phyloP scores from a whole-genome alignment of 2,797 vertebrate species.

The Leptatherina wallacei region DNA sequence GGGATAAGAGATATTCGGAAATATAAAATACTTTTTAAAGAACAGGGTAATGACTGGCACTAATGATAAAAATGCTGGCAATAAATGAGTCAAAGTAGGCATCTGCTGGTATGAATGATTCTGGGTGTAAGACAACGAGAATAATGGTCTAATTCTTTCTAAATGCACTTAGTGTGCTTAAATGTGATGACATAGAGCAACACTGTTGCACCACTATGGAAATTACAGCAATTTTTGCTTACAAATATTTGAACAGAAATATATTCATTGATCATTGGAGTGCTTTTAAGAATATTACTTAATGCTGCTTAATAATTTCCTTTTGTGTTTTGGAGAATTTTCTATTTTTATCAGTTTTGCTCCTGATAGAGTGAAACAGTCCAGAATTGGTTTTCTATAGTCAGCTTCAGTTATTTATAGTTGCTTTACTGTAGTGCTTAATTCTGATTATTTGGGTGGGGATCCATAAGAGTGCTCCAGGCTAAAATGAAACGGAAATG shows the following conservation, averaged over 20 bases:
- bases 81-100: slow-evolving; percentile 4
- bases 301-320: slow-evolving; percentile 2
- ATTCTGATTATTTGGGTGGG: slow-evolving; percentile 51
- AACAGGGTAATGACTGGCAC: neutral
- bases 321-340: slow-evolving; percentile 17
- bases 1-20: slow-evolving; percentile 1
- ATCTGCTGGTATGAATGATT: slow-evolving; percentile 1
- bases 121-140: neutral
- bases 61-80: slow-evolving; percentile 9
- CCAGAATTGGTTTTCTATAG: slow-evolving; percentile 31
- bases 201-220: slow-evolving; percentile 7
- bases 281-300: slow-evolving; percentile 28
- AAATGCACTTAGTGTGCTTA: slow-evolving; percentile 16
- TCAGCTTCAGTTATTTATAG: slow-evolving; percentile 55
- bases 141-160: slow-evolving; percentile 22
- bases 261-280: slow-evolving; percentile 9
- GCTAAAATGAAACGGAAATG: slow-evolving; percentile 41
- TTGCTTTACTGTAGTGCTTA: slow-evolving; percentile 52
- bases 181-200: neutral
- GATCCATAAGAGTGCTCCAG: slow-evolving; percentile 25
- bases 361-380: slow-evolving; percentile 11
- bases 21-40: neutral
- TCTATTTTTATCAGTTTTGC: slow-evolving; percentile 26
- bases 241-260: slow-evolving; percentile 9
- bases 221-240: slow-evolving; percentile 24